phyloP scores from a whole-genome alignment of 2,888 invertebrate genomes.

The Drosophila putrida region DNA sequence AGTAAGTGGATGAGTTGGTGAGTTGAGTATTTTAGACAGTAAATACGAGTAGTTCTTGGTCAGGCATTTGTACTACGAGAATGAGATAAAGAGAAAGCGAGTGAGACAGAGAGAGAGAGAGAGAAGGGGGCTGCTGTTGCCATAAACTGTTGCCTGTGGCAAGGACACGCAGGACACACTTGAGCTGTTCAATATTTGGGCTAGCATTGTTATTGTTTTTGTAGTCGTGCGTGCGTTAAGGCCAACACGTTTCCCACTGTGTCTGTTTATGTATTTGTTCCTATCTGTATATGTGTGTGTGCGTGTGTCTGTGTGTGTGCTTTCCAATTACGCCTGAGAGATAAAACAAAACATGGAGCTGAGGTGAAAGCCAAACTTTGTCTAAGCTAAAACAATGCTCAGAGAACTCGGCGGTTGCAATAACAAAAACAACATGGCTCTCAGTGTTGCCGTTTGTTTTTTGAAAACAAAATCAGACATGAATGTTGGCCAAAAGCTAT shows the following conservation, averaged over 20 bases:
- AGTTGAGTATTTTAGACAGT: conserved; percentile 8
- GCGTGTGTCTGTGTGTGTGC: conserved; percentile 45
- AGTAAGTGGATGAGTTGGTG: conserved; percentile 25
- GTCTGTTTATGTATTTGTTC: conserved; percentile 1
- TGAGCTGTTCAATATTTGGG: conserved; percentile 50
- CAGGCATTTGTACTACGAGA: background rate
- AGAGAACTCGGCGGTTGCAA: conserved; percentile 24
- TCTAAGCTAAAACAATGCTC: conserved; percentile 53
- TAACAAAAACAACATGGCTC: conserved; percentile 27
- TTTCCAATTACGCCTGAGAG: conserved; percentile 74
- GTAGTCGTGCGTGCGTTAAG: conserved; percentile 59
- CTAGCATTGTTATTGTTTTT: conserved; percentile 41
- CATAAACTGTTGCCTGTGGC: conserved; percentile 25
- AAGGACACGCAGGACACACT: conserved; percentile 26
- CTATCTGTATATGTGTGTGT: conserved; percentile 11
- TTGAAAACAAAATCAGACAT: no score
- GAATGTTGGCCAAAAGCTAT: no score
- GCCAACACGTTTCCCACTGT: conserved; percentile 57
- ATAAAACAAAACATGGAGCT: conserved; percentile 65
- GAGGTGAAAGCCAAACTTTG: conserved; percentile 70
- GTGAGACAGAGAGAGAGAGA: background rate
- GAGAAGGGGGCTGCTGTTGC: background rate
- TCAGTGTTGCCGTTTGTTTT: no score
- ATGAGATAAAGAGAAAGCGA: no score
- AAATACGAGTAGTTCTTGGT: conserved; percentile 22